Percentiles rank a stretch among this genome's conserved stretches.
Conservation (phyloP, 2,888 invertebrate genomes). For the Tenthredo notha region DNA sequence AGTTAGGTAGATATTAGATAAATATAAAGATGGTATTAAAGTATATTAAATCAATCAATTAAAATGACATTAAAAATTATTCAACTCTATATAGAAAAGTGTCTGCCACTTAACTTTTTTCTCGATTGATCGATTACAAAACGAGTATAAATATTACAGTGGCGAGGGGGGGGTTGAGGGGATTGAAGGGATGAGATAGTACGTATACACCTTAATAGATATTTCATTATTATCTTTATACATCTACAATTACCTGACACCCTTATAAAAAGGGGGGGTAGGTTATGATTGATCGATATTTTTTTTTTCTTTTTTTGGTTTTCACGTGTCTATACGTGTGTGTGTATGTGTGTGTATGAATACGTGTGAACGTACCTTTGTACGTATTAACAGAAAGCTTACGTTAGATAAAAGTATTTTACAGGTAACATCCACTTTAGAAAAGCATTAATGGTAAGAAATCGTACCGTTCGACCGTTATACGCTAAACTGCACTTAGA, state of each 20-base stretch:
- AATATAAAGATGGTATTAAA: background rate
- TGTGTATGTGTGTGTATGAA: background rate
- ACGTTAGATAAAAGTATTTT: background rate
- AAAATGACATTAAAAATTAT: background rate
- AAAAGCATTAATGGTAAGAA: slow-evolving; percentile 44
- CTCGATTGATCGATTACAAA: background rate
- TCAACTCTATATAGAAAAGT: background rate
- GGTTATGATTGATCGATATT: background rate
- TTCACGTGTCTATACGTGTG: background rate
- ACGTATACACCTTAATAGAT: background rate
- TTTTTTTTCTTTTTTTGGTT: too few species aligned
- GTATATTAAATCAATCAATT: background rate
- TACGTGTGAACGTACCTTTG: background rate
- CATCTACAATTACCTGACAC: background rate
- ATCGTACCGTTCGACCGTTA: slow-evolving; percentile 47
- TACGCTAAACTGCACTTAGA: slow-evolving; percentile 50
- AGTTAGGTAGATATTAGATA: background rate
- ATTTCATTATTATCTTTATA: background rate
- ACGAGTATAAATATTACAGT: background rate
- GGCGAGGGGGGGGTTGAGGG: background rate
- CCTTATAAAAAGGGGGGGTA: background rate
- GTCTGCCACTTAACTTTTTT: background rate
- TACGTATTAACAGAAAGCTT: background rate
- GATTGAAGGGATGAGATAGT: too few species aligned
- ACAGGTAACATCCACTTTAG: slow-evolving; percentile 39